These are phyloP conservation scores for Bubo scandiacus DNA, from an alignment of 2,113 vertebrate genomes.

Conservation along the genomic window DNA sequence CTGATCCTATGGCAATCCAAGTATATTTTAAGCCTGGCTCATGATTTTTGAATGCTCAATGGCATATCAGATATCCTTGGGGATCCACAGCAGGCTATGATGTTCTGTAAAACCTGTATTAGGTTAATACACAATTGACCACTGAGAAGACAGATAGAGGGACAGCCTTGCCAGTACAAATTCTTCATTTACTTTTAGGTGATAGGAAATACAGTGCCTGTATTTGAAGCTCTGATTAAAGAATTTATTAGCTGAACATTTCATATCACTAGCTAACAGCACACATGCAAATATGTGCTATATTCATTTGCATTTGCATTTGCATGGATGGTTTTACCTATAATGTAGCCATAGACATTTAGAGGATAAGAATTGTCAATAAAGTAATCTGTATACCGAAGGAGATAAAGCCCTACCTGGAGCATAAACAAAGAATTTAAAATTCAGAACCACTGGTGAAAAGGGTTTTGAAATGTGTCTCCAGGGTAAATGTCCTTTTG, in stretches of 20 bases:
- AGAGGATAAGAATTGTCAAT: constrained; percentile 1
- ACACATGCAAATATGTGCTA: not conserved
- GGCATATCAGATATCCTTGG: not conserved
- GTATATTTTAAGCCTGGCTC: not conserved
- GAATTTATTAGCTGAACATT: constrained; percentile 23
- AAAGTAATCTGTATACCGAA: not conserved
- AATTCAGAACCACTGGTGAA: not conserved
- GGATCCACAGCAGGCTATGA: not conserved
- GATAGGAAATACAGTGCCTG: not conserved
- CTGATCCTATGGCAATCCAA: not conserved
- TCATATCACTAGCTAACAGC: constrained; percentile 9
- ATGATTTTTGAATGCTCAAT: not conserved
- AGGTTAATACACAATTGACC: not conserved
- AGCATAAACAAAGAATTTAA: constrained; percentile 26
- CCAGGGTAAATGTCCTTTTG: not conserved
- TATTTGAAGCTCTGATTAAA: constrained; percentile 16
- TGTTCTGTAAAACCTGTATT: not conserved
- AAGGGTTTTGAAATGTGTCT: not conserved
- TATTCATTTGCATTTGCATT: constrained; percentile 9
- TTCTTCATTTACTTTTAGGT: constrained; percentile 2
- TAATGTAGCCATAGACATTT: not conserved
- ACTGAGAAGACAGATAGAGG: not conserved
- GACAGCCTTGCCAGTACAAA: not conserved
- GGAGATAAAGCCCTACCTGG: constrained; percentile 22
- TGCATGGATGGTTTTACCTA: not conserved